Evolutionary conservation across 53 echinoderm and acorn worm species (phyloP).

Genomic region (Paracentrotus lividus): DNA sequence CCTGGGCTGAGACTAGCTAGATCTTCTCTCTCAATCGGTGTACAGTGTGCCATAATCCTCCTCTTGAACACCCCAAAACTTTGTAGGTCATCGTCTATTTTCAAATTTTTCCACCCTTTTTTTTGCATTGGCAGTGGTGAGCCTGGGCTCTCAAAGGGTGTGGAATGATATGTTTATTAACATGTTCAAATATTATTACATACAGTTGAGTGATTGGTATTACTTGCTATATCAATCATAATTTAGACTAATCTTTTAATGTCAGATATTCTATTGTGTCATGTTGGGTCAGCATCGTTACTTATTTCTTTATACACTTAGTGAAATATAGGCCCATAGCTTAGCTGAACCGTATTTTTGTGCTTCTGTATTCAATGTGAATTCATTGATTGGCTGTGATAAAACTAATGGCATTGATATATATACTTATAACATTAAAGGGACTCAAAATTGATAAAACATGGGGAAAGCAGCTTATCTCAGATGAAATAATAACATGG

Average conservation of each 20-base stretch:
- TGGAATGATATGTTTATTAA: slow-evolving; percentile 44
- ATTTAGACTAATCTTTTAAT: background rate
- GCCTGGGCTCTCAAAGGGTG: background rate
- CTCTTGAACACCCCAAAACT: slow-evolving; percentile 16
- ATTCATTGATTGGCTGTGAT: too few species aligned
- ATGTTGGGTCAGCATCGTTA: background rate
- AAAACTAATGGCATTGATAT: too few species aligned
- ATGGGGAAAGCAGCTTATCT: too few species aligned
- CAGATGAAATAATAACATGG: too few species aligned
- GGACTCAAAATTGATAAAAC: too few species aligned
- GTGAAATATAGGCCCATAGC: background rate
- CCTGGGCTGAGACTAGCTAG: background rate
- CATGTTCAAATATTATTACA: slow-evolving; percentile 51
- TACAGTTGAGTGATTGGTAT: slow-evolving; percentile 11
- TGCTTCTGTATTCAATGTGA: background rate
- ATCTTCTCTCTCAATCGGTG: slow-evolving; percentile 21
- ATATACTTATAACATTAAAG: too few species aligned
- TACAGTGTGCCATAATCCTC: background rate
- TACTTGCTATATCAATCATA: slow-evolving; percentile 35
- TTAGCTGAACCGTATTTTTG: background rate
- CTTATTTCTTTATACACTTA: background rate
- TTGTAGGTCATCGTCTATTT: slow-evolving; percentile 53
- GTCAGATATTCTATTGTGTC: background rate
- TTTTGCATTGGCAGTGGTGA: background rate
- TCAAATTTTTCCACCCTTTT: background rate